Conservation (phyloP, 2,888 invertebrate species). For the Nineta flava region DNA sequence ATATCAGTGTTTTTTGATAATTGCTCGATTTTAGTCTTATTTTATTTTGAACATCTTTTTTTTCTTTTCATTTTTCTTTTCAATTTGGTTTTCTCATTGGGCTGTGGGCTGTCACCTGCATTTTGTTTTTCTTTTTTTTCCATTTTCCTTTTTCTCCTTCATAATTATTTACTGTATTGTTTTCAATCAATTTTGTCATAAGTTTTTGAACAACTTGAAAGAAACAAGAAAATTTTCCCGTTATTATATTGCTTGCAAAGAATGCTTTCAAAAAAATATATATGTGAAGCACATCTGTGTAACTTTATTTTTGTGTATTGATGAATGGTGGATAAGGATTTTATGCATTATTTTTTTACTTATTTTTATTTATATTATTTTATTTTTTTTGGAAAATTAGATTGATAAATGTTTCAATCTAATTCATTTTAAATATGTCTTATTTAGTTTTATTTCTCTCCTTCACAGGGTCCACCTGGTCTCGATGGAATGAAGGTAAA, state of each 20-base stretch:
- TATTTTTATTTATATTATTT: slow-evolving; percentile 6
- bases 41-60: not conserved
- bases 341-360: not conserved
- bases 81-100: slow-evolving; percentile 1
- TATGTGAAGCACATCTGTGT: not conserved
- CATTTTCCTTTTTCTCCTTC: not conserved
- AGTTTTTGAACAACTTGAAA: too few species aligned
- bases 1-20: not conserved
- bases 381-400: slow-evolving; percentile 3
- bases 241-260: too few species aligned
- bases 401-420: slow-evolving; percentile 6
- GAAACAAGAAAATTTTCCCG: too few species aligned
- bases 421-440: slow-evolving; percentile 27
- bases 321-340: not conserved
- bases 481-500: slow-evolving; percentile 93
- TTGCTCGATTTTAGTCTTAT: not conserved
- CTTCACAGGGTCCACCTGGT: slow-evolving; percentile 77
- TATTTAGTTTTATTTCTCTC: slow-evolving; percentile 31
- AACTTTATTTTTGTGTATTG: not conserved
- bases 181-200: not conserved
- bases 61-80: too few species aligned
- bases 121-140: not conserved
- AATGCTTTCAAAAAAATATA: too few species aligned
- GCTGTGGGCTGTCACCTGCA: slow-evolving; percentile 5
- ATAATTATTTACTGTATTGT: not conserved